phyloP scores from a whole-genome alignment of 2,888 invertebrate genomes.

The Pristionchus mayeri region DNA sequence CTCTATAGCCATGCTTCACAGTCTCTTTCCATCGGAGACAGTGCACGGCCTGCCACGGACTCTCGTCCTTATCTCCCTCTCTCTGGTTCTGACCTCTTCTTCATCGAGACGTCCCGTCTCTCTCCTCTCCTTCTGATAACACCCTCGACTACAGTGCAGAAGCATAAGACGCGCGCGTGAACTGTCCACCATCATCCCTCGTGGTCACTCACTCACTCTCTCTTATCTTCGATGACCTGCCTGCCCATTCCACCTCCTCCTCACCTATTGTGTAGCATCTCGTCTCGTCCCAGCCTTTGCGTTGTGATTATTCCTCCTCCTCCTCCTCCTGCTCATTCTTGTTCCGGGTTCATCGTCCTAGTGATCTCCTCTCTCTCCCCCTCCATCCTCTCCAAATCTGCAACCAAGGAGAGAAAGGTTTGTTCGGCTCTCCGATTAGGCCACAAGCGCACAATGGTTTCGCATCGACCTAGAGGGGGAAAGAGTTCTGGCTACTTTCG shows the following conservation, averaged over 20 bases:
- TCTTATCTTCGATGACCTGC: background rate
- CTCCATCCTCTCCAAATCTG: background rate
- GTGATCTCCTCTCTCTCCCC: background rate
- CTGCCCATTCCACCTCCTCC: background rate
- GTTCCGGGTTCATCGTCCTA: background rate
- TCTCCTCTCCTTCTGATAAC: background rate
- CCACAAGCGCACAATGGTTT: background rate
- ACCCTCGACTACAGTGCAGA: background rate
- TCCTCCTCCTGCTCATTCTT: conserved; percentile 1
- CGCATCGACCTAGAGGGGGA: background rate
- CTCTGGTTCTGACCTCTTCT: conserved; percentile 18
- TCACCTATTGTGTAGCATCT: conserved; percentile 18
- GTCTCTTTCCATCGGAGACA: conserved; percentile 12
- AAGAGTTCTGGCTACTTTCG: too few species aligned
- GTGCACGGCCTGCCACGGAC: conserved; percentile 34
- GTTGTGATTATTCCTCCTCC: conserved; percentile 25
- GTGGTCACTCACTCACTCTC: background rate
- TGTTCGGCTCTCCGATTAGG: background rate
- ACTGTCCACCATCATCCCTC: background rate
- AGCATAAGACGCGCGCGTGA: background rate
- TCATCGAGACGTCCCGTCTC: background rate
- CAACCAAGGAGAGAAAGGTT: background rate
- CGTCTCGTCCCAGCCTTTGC: background rate
- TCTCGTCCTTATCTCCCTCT: background rate
- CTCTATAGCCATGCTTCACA: conserved; percentile 28